Evolutionary conservation across 1,140 invertebrate genomes (phyloP), one percentile per base, ranked within the genome.

Genomic region (Ectropis grisescens): DNA sequence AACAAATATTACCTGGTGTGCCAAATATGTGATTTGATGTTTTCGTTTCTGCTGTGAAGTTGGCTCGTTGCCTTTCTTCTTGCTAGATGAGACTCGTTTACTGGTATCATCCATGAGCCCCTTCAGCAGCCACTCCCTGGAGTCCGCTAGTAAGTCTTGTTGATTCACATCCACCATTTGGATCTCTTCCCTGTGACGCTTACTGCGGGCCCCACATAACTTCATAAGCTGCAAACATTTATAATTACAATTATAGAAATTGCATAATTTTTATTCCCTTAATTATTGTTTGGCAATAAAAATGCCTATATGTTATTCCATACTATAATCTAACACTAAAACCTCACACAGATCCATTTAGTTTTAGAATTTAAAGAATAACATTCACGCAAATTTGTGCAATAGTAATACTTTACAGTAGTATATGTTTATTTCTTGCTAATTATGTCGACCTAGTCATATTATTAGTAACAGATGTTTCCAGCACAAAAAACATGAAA

Each of bases 1-100:
- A 19, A 8, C 16, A 19, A 4, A 19, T 19, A 3, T 19, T 60
- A 89, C 87, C 84, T 93, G 93, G 71, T 93, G 92, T 5, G 96
- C 95, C 36, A 98, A 85, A 76, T 98, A 98, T 2, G 95, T 97
- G 48, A 98, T 98, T 83, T 98, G 96, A 85, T 98, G 95, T 79
- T 98, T 98, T 23, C 90, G 83, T 50, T 86, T 88, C 41, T 91
- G 90, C 50, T 90, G 89, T 9, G 83, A 84, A 1, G 89, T 88
- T 0, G 90, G 89, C 47, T 89, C 86, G 50, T 87, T 84, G 19
- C 86, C 85, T 35, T 80, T 85, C 40, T 65, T 72, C 43, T 86
- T 84, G 37, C 81, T 78, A 22, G 84, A 42, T 14, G 82, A 74
- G 35, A 83, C 60, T 48, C 80, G 61, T 74, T 76, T 84, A 31